These are phyloP conservation scores for Globicephala melas DNA, from an alignment of 2,113 vertebrate species.

Conservation along the genomic window DNA sequence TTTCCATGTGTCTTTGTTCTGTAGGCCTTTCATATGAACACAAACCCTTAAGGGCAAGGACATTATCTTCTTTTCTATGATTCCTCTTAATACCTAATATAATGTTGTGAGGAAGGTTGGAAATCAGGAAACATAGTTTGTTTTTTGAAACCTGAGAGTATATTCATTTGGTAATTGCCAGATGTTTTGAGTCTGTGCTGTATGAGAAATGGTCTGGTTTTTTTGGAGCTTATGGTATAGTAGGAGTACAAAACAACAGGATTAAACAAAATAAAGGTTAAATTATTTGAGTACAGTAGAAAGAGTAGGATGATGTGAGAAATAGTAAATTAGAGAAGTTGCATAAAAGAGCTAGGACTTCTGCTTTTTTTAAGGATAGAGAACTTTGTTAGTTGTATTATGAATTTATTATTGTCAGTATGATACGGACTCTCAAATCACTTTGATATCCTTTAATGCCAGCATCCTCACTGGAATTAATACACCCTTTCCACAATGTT, in stretches of 20 bases:
- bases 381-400: too few relatives aligned
- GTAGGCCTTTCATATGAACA: not conserved
- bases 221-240: not conserved
- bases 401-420: too few relatives aligned
- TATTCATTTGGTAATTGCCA: constrained; percentile 39
- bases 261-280: not conserved
- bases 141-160: not conserved
- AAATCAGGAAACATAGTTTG: not conserved
- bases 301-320: not conserved
- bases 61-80: not conserved
- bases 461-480: too few relatives aligned
- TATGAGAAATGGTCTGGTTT: not conserved
- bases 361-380: not conserved
- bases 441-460: too few relatives aligned
- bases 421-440: too few relatives aligned
- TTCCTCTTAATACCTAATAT: not conserved
- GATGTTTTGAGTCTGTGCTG: not conserved
- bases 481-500: too few relatives aligned
- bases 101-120: not conserved
- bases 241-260: not conserved
- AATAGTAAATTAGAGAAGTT: not conserved
- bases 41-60: not conserved
- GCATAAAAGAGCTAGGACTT: not conserved
- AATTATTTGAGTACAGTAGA: not conserved
- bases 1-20: not conserved